Evolutionary conservation across 2,888 invertebrate genomes (phyloP), one percentile per base, ranked within the genome.

Genomic region (Amitus sp.): DNA sequence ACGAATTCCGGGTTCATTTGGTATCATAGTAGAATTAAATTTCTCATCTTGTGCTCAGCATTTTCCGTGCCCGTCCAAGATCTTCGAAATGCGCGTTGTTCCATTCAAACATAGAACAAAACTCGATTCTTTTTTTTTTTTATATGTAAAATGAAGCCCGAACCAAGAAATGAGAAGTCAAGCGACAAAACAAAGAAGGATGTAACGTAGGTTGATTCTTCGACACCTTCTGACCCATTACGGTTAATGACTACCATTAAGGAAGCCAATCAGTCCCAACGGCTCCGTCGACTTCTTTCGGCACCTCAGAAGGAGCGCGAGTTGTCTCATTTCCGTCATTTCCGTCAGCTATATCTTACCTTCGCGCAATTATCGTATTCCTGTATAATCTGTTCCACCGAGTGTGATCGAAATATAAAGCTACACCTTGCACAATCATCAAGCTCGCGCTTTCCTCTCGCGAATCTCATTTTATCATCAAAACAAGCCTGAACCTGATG

Each of bases 341-440:
- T 69, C 71, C 70, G 66, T 59, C 66, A 62, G 62, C 67, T 62
- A 68, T 69, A 69, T 66, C 69, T 67, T 65, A 65, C 66, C 67
- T 65, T 69, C 58, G 54, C 61, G 58, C 67, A 69, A 70, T 71
- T 70, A 71, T 69, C 68, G 66, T 62, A 66, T 70, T 68, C 66
- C 68, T 64, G n/a, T n/a, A n/a, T n/a, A n/a, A n/a, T n/a, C n/a
- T n/a, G 66, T 66, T 66, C 59, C 53, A 63, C 63, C 48, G 47
- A 62, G 56, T 51, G 57, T 62, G 65, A 61, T 61, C 61, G 58
- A 53, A 61, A 63, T 63, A n/a, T n/a, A 63, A 63, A 61, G 63
- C 58, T 60, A 61, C 57, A 55, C 53, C 40, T 9, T 20, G 20
- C 19, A 12, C 42, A 19, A 39, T 58, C 58, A 63, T 63, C 59